Evolutionary conservation across 2,888 invertebrate genomes (phyloP), one percentile per base, ranked within the genome.

Genomic region (Azorinus chamasolen): DNA sequence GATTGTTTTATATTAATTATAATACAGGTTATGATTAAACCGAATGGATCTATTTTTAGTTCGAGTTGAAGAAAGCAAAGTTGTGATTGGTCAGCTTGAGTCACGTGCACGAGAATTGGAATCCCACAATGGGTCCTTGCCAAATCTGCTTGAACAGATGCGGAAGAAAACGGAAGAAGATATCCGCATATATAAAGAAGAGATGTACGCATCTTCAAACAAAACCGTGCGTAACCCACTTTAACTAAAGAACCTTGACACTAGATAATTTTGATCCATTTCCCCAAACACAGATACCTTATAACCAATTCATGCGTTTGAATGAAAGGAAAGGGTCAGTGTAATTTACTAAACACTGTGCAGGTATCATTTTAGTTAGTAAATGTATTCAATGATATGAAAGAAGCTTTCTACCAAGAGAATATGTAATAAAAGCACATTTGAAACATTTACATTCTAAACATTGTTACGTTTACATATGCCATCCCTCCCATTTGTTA

Each of bases 121-220:
- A 45, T 53, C 58, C 53, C 69, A 76, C 46, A 50, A 41, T 43
- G 64, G 55, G n/a, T 27, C 72, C 12, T 22, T 66, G 0, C 80
- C 80, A 3, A 63, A 73, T 24, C 12, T 76, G 27, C 46, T 80
- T 37, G 76, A 62, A 2, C 14, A 76, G 37, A 73, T 80, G 63
- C 63, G 76, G 14, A 50, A 58, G 18, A 73, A 80, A 25, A 65
- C 59, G 8, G 76, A 80, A 2, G 24, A 65, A 27, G 76, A 80
- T 12, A 27, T 80, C 5, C 25, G 69, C 22, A 58, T 57, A 0
- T 76, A 73, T 43, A 69, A 76, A 53, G 54, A 53, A 10, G 76
- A 76, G 6, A 51, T 63, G 37, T 73, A 80, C 22, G 62, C 61
- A 12, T 37, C 50, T 16, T 41, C 66, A 51, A 70, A 43, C 6